Evolutionary conservation across 1,140 invertebrate genomes (phyloP).

Genomic region (Stratiolaelaps scimitus): DNA sequence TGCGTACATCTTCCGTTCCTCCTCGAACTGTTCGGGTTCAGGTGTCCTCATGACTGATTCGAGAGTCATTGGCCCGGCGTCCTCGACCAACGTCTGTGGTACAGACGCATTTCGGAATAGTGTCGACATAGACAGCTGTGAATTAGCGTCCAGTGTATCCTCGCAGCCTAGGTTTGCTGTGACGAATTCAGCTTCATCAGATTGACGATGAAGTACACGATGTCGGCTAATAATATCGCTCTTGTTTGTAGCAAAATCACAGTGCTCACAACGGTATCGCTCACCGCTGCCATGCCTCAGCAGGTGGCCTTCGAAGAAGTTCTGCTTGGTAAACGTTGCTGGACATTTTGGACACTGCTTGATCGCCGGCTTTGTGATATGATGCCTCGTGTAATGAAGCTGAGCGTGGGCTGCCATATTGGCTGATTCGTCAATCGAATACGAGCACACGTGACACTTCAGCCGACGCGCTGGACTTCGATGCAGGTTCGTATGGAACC

Average conservation of each 20-base stretch:
- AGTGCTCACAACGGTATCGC: slow-evolving; percentile 60
- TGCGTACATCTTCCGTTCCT: slow-evolving; percentile 44
- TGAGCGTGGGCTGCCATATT: slow-evolving; percentile 25
- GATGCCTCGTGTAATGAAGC: slow-evolving; percentile 13
- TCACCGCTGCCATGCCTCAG: slow-evolving; percentile 55
- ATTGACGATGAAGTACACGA: slow-evolving; percentile 49
- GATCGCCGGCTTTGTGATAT: slow-evolving; percentile 1
- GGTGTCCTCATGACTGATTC: slow-evolving; percentile 61
- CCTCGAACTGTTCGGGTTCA: slow-evolving; percentile 31
- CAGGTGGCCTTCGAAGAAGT: slow-evolving; percentile 44
- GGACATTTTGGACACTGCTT: slow-evolving; percentile 53
- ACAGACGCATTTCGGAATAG: slow-evolving; percentile 29
- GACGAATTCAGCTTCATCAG: slow-evolving; percentile 32
- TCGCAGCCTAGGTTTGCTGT: slow-evolving; percentile 21
- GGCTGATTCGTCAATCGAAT: slow-evolving; percentile 16
- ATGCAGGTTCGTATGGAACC: slow-evolving; percentile 7
- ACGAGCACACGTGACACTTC: slow-evolving; percentile 13
- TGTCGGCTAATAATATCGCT: slow-evolving; percentile 62
- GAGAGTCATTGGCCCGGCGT: slow-evolving; percentile 75
- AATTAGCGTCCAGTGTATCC: slow-evolving; percentile 28
- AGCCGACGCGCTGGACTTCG: slow-evolving; percentile 8
- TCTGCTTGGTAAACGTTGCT: slow-evolving; percentile 52
- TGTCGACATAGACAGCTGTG: slow-evolving; percentile 24
- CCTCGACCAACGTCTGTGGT: slow-evolving; percentile 49
- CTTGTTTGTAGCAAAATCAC: slow-evolving; percentile 66